These are phyloP conservation scores for Blastobasis adustella DNA, from an alignment of 2,888 invertebrate genomes.

Conservation along the genomic window DNA sequence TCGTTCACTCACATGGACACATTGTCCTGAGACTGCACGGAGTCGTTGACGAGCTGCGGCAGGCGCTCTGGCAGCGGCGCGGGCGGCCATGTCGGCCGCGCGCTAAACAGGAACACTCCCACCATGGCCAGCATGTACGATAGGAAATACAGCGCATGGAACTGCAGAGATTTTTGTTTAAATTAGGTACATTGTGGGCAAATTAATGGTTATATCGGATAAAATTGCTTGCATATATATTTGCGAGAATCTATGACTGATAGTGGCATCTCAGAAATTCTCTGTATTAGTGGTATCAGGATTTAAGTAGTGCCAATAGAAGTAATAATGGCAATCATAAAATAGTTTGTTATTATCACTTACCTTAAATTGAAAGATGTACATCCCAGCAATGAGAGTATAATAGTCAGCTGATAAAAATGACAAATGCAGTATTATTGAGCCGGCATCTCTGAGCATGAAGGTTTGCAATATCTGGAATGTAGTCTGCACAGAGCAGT, in stretches of 20 bases:
- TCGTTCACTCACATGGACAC: slow-evolving; percentile 55
- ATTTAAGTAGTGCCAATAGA: too few relatives aligned
- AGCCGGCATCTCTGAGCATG: slow-evolving; percentile 84
- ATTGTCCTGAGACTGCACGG: slow-evolving; percentile 55
- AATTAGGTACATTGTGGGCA: too few relatives aligned
- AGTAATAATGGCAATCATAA: too few relatives aligned
- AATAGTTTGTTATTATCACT: slow-evolving; percentile 14
- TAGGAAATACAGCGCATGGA: slow-evolving; percentile 87
- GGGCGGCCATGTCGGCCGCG: slow-evolving; percentile 75
- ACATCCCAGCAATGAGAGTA: slow-evolving; percentile 85
- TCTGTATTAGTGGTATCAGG: too few relatives aligned
- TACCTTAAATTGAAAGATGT: slow-evolving; percentile 88
- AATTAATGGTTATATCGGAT: too few relatives aligned
- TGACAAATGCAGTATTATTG: slow-evolving; percentile 88
- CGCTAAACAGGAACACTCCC: slow-evolving; percentile 77
- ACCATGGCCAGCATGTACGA: slow-evolving; percentile 85
- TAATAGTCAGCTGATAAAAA: slow-evolving; percentile 90
- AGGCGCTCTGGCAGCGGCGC: slow-evolving; percentile 34
- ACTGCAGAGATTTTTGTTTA: slow-evolving; percentile 64
- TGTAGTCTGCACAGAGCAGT: slow-evolving; percentile 82
- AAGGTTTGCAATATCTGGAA: slow-evolving; percentile 85
- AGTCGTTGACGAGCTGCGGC: slow-evolving; percentile 51
- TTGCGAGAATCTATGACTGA: too few relatives aligned
- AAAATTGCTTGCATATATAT: too few relatives aligned
- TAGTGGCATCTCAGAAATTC: too few relatives aligned